These are phyloP conservation scores for Nudaria mundana DNA, from an alignment of 2,888 invertebrate genomes.

Conservation along the genomic window DNA sequence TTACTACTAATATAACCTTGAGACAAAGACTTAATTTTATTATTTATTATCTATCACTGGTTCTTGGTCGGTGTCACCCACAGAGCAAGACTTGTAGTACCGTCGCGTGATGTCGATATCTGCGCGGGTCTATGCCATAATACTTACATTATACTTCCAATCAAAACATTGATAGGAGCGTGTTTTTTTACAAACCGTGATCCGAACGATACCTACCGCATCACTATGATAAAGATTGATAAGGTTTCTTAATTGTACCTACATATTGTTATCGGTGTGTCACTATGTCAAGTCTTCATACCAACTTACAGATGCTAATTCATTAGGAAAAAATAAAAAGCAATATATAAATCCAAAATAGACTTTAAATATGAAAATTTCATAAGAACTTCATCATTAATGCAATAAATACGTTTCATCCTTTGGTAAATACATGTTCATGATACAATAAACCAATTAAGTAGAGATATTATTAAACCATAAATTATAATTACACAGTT, in stretches of 20 bases:
- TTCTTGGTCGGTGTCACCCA: no score
- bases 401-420: constrained; percentile 67
- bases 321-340: constrained; percentile 8
- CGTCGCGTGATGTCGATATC: no score
- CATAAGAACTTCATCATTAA: constrained; percentile 59
- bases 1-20: no score
- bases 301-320: not conserved
- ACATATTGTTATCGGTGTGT: not conserved
- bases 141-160: no score
- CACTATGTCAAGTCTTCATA: not conserved
- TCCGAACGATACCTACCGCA: not conserved
- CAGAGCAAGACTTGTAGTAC: no score
- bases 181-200: no score
- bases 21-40: no score
- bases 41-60: no score
- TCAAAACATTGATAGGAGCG: no score
- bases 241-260: constrained; percentile 5
- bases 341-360: constrained; percentile 57
- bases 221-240: constrained; percentile 3
- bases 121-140: no score
- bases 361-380: constrained; percentile 73
- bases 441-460: constrained; percentile 42
- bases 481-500: constrained; percentile 33
- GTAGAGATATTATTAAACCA: constrained; percentile 45
- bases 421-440: constrained; percentile 55